Conservation (phyloP, 2,113 vertebrate species). For the Chaetodon trifascialis region DNA sequence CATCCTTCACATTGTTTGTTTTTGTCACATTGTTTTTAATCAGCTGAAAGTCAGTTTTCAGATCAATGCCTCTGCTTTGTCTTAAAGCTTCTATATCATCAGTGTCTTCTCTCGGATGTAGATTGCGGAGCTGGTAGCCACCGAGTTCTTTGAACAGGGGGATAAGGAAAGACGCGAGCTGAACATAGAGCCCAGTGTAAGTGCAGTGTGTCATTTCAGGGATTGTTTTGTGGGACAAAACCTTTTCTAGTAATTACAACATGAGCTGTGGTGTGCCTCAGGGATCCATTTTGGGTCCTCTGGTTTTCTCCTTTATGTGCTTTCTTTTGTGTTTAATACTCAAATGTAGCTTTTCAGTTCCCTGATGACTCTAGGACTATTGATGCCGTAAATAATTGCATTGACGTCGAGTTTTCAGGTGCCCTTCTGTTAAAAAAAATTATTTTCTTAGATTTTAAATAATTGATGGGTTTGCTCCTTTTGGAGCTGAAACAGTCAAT, state of each 20-base stretch:
- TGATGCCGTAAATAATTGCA: too few relatives aligned
- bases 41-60: neutral
- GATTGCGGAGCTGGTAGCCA: conserved; percentile 96
- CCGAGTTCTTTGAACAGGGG: conserved; percentile 98
- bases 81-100: neutral
- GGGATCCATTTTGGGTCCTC: neutral
- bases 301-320: neutral
- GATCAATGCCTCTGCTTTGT: neutral
- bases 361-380: neutral
- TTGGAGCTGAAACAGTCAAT: neutral
- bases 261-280: neutral
- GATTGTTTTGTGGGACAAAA: too few relatives aligned
- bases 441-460: too few relatives aligned
- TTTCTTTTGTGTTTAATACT: neutral
- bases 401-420: too few relatives aligned
- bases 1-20: too few relatives aligned
- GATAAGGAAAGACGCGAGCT: conserved; percentile 96
- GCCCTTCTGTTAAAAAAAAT: too few relatives aligned
- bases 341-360: too few relatives aligned
- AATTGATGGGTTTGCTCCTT: too few relatives aligned
- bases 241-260: neutral
- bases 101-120: conserved; percentile 74
- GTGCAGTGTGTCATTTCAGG: conserved; percentile 59
- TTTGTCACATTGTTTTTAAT: neutral
- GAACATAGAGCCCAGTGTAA: conserved; percentile 96